Conservation (phyloP, 2,888 invertebrate genomes). For the Sesia bembeciformis region DNA sequence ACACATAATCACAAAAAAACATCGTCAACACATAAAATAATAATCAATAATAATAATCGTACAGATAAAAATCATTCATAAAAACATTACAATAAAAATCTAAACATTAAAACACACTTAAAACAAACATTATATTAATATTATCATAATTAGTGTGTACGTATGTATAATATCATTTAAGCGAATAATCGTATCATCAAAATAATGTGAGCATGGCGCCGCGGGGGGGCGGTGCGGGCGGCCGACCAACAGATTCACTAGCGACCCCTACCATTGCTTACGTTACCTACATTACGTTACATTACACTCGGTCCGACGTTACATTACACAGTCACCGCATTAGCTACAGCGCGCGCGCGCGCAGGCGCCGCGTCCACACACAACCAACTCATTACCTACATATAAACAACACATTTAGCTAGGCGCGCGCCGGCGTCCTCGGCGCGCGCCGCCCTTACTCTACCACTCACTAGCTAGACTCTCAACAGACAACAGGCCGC, state of each 20-base stretch:
- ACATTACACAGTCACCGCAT: slow-evolving; percentile 5
- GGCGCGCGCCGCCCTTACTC: slow-evolving; percentile 8
- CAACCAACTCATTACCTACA: slow-evolving; percentile 24
- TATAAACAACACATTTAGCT: slow-evolving; percentile 33
- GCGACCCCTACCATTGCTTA: not conserved
- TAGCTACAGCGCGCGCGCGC: slow-evolving; percentile 5
- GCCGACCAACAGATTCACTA: slow-evolving; percentile 13
- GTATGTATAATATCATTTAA: slow-evolving; percentile 73
- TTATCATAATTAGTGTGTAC: slow-evolving; percentile 72
- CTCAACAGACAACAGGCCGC: slow-evolving; percentile 36
- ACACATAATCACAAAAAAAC: slow-evolving; percentile 70
- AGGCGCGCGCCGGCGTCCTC: slow-evolving; percentile 11
- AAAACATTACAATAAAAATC: slow-evolving; percentile 76
- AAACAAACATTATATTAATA: slow-evolving; percentile 76
- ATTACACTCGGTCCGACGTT: slow-evolving; percentile 7
- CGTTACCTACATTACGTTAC: slow-evolving; percentile 10
- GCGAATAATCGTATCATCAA: slow-evolving; percentile 73
- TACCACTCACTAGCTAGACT: slow-evolving; percentile 25
- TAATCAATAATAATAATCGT: slow-evolving; percentile 74
- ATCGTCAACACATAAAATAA: slow-evolving; percentile 74
- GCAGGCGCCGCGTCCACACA: slow-evolving; percentile 6
- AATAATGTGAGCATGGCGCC: slow-evolving; percentile 67
- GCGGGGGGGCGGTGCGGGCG: slow-evolving; percentile 47
- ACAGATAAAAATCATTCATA: slow-evolving; percentile 75
- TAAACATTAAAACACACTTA: slow-evolving; percentile 75